Evolutionary conservation across 2,113 vertebrate species (phyloP).

Genomic region (Mustela nigripes): DNA sequence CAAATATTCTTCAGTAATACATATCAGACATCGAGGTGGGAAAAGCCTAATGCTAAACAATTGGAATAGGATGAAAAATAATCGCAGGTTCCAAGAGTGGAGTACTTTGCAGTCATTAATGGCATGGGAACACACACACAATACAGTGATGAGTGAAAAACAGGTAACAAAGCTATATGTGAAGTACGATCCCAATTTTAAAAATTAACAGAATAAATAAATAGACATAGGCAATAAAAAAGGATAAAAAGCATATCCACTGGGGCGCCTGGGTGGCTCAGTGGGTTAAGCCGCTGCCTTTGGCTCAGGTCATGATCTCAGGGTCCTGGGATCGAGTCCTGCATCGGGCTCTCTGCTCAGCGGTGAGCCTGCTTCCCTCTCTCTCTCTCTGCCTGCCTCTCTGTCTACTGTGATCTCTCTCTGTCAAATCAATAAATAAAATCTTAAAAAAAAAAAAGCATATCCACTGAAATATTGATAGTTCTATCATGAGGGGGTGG

Average conservation of each 20-base stretch:
- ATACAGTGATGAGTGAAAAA: neutral
- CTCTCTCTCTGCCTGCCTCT: no score
- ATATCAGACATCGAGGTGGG: neutral
- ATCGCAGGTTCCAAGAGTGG: neutral
- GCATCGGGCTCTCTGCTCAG: no score
- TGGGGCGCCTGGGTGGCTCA: neutral
- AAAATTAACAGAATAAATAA: constrained; percentile 28
- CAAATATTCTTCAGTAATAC: neutral
- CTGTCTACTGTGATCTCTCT: no score
- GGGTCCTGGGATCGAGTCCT: no score
- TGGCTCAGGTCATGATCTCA: no score
- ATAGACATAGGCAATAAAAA: neutral
- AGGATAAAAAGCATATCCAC: neutral
- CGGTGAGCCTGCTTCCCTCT: no score
- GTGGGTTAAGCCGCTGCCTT: no score
- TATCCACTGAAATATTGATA: neutral
- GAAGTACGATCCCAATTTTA: neutral
- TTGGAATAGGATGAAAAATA: neutral
- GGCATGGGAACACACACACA: neutral
- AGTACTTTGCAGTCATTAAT: neutral
- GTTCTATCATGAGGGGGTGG: neutral
- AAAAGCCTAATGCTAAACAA: neutral
- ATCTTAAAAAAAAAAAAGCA: neutral
- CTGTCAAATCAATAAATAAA: no score
- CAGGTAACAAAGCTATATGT: neutral